Conservation (phyloP, 2,888 invertebrate genomes). For the Danaus chrysippus region DNA sequence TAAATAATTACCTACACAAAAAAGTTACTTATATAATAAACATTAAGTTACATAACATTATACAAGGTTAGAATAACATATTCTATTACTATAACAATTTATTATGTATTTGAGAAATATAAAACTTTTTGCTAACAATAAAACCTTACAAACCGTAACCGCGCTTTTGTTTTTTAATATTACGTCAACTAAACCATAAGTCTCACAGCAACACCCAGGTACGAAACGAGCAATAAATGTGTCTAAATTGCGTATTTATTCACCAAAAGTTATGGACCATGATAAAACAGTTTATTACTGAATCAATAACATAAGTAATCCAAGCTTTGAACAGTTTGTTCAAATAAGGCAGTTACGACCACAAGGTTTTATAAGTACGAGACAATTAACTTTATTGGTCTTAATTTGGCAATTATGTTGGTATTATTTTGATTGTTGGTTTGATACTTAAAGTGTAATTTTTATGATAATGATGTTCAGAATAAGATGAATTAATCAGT, state of each 20-base stretch:
- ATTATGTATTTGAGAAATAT: no score
- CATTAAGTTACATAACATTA: no score
- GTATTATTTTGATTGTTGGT: neutral
- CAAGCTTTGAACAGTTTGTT: slow-evolving; percentile 29
- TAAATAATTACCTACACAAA: no score
- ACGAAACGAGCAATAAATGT: slow-evolving; percentile 53
- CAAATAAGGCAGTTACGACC: slow-evolving; percentile 24
- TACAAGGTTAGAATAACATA: no score
- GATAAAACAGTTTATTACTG: slow-evolving; percentile 64
- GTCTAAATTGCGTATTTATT: slow-evolving; percentile 58
- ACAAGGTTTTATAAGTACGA: slow-evolving; percentile 10
- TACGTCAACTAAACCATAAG: slow-evolving; percentile 16
- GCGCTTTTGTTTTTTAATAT: neutral
- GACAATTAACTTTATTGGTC: slow-evolving; percentile 9
- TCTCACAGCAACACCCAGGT: slow-evolving; percentile 25
- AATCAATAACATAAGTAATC: slow-evolving; percentile 52
- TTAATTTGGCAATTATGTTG: slow-evolving; percentile 14
- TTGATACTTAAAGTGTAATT: neutral
- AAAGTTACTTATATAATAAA: no score
- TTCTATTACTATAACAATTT: no score
- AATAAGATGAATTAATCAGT: no score
- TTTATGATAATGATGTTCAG: no score
- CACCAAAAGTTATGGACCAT: slow-evolving; percentile 58
- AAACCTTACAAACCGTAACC: neutral
- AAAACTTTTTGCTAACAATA: neutral